Conservation (phyloP, 2,113 vertebrate species). For the Ameiurus melas region DNA sequence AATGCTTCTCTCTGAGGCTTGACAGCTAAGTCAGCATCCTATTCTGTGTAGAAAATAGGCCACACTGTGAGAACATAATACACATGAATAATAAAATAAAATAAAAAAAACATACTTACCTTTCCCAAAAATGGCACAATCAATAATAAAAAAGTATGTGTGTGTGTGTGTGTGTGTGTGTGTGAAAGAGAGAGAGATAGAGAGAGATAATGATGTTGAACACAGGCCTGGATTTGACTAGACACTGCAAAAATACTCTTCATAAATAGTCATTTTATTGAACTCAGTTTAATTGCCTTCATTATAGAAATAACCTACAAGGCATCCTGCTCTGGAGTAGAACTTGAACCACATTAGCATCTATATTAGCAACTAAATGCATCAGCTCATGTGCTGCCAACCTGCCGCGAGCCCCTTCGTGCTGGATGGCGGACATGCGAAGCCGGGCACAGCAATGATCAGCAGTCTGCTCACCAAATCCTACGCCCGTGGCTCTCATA, state of each 20-base stretch:
- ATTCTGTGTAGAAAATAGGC: constrained; percentile 6
- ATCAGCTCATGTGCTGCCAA: constrained; percentile 29
- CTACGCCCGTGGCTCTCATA: constrained; percentile 36
- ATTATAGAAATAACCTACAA: constrained; percentile 36
- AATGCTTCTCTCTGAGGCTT: background rate
- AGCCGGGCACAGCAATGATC: constrained; percentile 23
- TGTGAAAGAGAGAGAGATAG: background rate
- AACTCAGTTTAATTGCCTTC: constrained; percentile 23
- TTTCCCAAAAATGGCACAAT: background rate
- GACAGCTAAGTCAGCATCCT: background rate
- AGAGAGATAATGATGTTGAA: background rate
- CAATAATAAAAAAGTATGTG: background rate
- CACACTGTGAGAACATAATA: constrained; percentile 7
- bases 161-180: background rate
- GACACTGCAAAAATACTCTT: constrained; percentile 3
- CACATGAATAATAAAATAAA: background rate
- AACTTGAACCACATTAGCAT: constrained; percentile 46
- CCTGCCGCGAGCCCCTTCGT: constrained; percentile 13
- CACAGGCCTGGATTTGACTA: background rate
- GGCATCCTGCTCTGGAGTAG: constrained; percentile 28
- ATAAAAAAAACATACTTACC: background rate
- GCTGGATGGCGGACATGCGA: constrained; percentile 3
- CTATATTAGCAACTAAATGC: constrained; percentile 50
- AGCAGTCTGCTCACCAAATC: constrained; percentile 6
- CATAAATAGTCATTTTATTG: constrained; percentile 42